These are phyloP conservation scores for Miniopterus natalensis DNA, from an alignment of 2,113 vertebrate genomes.

Conservation along the genomic window DNA sequence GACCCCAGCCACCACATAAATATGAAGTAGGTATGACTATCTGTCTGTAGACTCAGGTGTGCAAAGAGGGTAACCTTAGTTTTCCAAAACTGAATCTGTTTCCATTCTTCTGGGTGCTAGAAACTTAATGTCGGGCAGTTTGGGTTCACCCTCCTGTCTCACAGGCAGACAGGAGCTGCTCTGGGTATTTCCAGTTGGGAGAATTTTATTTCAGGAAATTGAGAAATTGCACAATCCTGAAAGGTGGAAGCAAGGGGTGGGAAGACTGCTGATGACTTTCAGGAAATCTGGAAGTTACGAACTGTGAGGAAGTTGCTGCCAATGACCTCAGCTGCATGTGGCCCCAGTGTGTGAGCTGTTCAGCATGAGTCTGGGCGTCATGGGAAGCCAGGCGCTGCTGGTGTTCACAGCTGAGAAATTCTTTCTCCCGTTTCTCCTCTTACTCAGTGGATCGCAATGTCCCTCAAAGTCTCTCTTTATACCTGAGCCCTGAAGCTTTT, in stretches of 20 bases:
- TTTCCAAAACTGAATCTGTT: background rate
- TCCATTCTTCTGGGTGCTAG: background rate
- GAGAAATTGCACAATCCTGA: background rate
- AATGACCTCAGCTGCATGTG: fast-evolving
- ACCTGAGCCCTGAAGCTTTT: background rate
- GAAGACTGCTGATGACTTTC: background rate
- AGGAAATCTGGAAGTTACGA: background rate
- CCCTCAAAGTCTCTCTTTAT: background rate
- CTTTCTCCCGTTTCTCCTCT: background rate
- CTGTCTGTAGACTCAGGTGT: background rate
- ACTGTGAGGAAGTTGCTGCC: background rate
- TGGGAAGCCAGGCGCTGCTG: background rate
- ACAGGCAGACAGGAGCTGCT: background rate
- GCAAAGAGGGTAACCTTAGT: background rate
- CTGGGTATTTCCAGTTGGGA: background rate
- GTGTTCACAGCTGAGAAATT: fast-evolving
- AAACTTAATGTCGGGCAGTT: too few species aligned
- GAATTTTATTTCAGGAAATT: background rate
- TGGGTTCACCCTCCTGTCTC: background rate
- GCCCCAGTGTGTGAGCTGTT: fast-evolving
- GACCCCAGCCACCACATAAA: too few species aligned
- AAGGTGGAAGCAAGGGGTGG: background rate
- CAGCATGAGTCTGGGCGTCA: fast-evolving
- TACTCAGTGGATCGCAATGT: fast-evolving
- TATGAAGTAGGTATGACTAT: fast-evolving